Evolutionary conservation across 2,888 invertebrate species (phyloP).

Genomic region (Cepaea hortensis): DNA sequence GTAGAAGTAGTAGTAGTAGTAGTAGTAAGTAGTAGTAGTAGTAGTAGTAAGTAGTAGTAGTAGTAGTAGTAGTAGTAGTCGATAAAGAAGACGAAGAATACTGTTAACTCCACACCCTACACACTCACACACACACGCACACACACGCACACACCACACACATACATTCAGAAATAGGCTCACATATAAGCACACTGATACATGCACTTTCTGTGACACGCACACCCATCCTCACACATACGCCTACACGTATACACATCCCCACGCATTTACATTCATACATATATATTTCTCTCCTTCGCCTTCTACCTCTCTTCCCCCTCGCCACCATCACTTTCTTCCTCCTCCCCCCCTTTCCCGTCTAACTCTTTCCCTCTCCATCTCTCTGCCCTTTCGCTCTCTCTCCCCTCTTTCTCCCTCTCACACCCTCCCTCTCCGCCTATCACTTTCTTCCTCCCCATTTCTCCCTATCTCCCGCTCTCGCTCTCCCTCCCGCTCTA

Average conservation of each 20-base stretch:
- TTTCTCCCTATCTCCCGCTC: too few relatives aligned
- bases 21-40: constrained; percentile 33
- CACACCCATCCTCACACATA: too few relatives aligned
- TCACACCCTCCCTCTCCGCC: too few relatives aligned
- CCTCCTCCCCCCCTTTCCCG: neutral
- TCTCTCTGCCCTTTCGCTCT: neutral
- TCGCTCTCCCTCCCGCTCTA: too few relatives aligned
- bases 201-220: too few relatives aligned
- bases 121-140: too few relatives aligned
- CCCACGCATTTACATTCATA: neutral
- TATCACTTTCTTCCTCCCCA: too few relatives aligned
- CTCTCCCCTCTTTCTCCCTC: neutral
- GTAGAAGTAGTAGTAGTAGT: constrained; percentile 46
- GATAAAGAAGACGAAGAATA: neutral
- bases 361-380: neutral
- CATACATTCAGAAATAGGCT: too few relatives aligned
- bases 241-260: too few relatives aligned
- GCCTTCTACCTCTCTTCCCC: neutral
- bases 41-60: constrained; percentile 30
- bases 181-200: too few relatives aligned
- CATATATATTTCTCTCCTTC: neutral
- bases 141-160: too few relatives aligned
- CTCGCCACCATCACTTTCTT: neutral
- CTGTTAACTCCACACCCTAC: too few relatives aligned
- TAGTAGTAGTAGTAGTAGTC: constrained; percentile 3